Percentiles rank a stretch among this genome's conserved stretches.
Conservation (phyloP, 2,888 invertebrate genomes). For the Lapara coniferarum region DNA sequence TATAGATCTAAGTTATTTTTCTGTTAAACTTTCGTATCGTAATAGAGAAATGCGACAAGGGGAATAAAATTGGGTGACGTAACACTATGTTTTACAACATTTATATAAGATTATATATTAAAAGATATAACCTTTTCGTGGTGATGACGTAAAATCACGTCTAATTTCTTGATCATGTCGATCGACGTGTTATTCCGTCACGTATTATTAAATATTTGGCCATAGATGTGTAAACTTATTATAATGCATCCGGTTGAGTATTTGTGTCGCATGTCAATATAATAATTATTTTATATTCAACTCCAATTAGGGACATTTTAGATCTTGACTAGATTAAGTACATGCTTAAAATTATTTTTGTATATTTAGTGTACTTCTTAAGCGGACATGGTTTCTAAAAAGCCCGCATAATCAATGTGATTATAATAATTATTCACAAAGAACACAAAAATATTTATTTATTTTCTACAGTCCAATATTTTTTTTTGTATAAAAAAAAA, state of each 20-base stretch:
- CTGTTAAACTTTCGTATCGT: constrained; percentile 34
- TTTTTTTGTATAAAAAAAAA: too few species aligned
- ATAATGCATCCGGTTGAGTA: not conserved
- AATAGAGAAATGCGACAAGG: not conserved
- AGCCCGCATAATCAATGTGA: constrained; percentile 4
- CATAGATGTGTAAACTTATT: not conserved
- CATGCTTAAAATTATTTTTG: constrained; percentile 15
- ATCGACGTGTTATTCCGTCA: not conserved
- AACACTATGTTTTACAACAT: too few species aligned
- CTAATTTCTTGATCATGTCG: not conserved
- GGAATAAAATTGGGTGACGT: too few species aligned
- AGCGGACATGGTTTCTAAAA: not conserved
- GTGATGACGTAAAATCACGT: too few species aligned
- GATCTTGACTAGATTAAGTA: constrained; percentile 19
- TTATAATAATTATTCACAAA: not conserved
- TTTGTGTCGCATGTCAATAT: not conserved
- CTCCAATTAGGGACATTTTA: constrained; percentile 7
- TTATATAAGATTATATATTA: too few species aligned
- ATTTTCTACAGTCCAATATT: too few species aligned
- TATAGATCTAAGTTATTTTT: constrained; percentile 11
- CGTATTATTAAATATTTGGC: not conserved
- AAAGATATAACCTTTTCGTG: too few species aligned
- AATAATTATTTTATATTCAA: constrained; percentile 32
- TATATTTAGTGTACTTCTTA: constrained; percentile 5
- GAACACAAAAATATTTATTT: too few species aligned